These are phyloP conservation scores for Pelodytes ibericus DNA, from an alignment of 2,797 vertebrate species.

Conservation along the genomic window DNA sequence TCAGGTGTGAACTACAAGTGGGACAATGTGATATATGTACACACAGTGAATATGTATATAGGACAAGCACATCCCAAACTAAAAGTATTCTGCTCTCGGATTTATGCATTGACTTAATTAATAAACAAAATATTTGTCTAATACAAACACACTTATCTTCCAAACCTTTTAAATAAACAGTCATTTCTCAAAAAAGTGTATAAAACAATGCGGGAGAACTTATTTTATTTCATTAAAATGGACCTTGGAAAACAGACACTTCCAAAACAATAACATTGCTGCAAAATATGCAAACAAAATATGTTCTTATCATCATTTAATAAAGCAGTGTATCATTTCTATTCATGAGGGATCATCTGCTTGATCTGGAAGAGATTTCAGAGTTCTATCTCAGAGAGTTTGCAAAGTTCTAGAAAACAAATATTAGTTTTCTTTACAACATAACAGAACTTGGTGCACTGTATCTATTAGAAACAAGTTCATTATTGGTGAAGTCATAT, in stretches of 20 bases:
- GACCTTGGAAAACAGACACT: slow-evolving; percentile 8
- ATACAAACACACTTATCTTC: not conserved
- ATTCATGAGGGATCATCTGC: not conserved
- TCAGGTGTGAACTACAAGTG: no score
- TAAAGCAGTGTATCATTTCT: slow-evolving; percentile 13
- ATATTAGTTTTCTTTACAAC: not conserved
- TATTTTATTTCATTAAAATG: slow-evolving; percentile 19
- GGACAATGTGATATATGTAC: no score
- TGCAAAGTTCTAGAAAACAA: not conserved
- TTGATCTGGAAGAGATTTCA: not conserved
- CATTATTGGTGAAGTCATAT: not conserved
- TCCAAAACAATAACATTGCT: not conserved
- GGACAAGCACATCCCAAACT: no score
- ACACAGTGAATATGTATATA: no score
- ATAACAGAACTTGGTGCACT: not conserved
- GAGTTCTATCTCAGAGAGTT: not conserved
- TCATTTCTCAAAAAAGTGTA: not conserved
- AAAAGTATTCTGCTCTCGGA: not conserved
- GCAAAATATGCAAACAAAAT: slow-evolving; percentile 12
- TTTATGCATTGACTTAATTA: not conserved
- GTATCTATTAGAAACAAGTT: not conserved
- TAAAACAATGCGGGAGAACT: slow-evolving; percentile 9
- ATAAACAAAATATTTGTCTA: not conserved
- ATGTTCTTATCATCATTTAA: slow-evolving; percentile 19
- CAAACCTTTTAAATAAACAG: slow-evolving; percentile 13